phyloP scores from a whole-genome alignment of 2,797 vertebrate species.

The Remorina albescens region DNA sequence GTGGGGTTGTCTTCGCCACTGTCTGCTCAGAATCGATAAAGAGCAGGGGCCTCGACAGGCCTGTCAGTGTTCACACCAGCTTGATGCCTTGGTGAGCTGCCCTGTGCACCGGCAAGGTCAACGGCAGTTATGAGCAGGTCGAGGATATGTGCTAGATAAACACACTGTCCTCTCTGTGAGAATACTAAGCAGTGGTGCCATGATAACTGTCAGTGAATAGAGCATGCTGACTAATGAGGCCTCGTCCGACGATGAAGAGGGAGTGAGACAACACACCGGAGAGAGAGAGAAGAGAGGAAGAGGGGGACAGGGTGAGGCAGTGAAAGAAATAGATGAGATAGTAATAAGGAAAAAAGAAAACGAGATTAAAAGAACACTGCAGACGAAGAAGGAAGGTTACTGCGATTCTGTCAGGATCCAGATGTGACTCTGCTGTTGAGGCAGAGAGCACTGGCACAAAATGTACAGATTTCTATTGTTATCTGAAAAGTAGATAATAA shows the following conservation, averaged over 20 bases:
- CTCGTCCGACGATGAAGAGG: conserved; percentile 45
- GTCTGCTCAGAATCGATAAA: conserved; percentile 76
- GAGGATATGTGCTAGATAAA: conserved; percentile 74
- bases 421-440: conserved; percentile 10
- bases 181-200: conserved; percentile 76
- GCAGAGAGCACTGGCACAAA: conserved; percentile 11
- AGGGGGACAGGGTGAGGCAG: conserved; percentile 15
- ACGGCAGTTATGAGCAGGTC: conserved; percentile 76
- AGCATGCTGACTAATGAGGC: conserved; percentile 60
- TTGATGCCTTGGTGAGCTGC: conserved; percentile 55
- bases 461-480: conserved; percentile 42
- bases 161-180: conserved; percentile 62
- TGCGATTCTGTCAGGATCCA: conserved; percentile 16
- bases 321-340: conserved; percentile 27
- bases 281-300: conserved; percentile 41
- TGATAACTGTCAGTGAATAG: conserved; percentile 63
- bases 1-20: conserved; percentile 52
- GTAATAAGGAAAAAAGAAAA: conserved; percentile 11
- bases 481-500: conserved; percentile 41
- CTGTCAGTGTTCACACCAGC: conserved; percentile 62
- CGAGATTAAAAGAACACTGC: conserved; percentile 19
- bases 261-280: conserved; percentile 33
- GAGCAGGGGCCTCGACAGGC: conserved; percentile 61
- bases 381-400: conserved; percentile 34
- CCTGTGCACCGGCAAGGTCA: conserved; percentile 71